Percentiles rank a stretch among this genome's conserved stretches.
phyloP scores from a whole-genome alignment of 2,113 vertebrate species.

The Eurystomus gularis region DNA sequence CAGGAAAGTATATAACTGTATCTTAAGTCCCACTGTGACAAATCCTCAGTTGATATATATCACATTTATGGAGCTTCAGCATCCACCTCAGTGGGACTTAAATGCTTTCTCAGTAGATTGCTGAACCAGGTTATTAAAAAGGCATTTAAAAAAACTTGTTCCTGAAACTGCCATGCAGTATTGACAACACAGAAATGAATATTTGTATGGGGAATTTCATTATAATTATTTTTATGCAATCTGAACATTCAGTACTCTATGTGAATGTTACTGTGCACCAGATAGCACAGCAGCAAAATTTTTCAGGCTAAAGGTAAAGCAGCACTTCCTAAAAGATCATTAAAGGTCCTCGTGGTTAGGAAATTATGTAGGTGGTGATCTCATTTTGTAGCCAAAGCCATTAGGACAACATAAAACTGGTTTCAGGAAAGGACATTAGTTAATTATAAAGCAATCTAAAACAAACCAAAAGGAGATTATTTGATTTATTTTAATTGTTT shows the following conservation, averaged over 20 bases:
- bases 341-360: slow-evolving; percentile 6
- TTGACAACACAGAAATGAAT: background rate
- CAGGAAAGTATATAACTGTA: background rate
- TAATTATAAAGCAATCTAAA: slow-evolving; percentile 68
- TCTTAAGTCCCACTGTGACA: background rate
- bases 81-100: background rate
- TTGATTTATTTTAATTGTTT: slow-evolving; percentile 66
- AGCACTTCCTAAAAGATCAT: background rate
- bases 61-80: background rate
- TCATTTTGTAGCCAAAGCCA: slow-evolving; percentile 59
- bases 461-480: slow-evolving; percentile 38
- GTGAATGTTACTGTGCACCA: background rate
- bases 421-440: slow-evolving; percentile 49
- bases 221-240: background rate
- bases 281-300: background rate
- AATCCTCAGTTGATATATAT: background rate
- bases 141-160: background rate
- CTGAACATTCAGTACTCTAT: background rate
- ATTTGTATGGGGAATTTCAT: background rate
- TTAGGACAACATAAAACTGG: slow-evolving; percentile 50
- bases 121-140: background rate
- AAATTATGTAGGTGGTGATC: background rate
- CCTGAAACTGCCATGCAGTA: background rate
- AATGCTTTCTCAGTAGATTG: background rate
- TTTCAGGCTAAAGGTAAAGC: slow-evolving; percentile 1